These are phyloP conservation scores for Cepphus grylle DNA, from an alignment of 2,113 vertebrate species.

Conservation along the genomic window DNA sequence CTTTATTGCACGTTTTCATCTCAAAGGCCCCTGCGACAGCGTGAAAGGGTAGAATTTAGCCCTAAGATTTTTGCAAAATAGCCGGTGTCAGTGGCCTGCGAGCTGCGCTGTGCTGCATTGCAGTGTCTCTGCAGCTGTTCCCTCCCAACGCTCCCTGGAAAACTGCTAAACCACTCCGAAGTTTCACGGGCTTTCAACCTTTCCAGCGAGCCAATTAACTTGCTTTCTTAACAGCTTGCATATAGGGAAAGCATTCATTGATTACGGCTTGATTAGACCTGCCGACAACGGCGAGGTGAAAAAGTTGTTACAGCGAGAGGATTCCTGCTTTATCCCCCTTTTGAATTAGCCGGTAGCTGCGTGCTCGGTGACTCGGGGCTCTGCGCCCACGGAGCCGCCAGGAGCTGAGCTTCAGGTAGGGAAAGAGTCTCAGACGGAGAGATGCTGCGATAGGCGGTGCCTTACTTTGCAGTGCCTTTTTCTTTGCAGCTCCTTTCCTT, in stretches of 20 bases:
- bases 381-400: accelerated
- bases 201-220: background rate
- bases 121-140: conserved; percentile 55
- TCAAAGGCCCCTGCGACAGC: background rate
- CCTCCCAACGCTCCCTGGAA: background rate
- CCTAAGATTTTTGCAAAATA: background rate
- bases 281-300: background rate
- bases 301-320: background rate
- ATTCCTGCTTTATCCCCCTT: background rate
- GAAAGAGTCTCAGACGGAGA: background rate
- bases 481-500: background rate
- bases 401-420: background rate
- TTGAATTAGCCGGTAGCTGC: background rate
- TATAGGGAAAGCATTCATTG: background rate
- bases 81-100: background rate
- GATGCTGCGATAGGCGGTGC: background rate
- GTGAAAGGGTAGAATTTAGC: background rate
- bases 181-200: background rate
- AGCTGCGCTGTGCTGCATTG: conserved; percentile 43
- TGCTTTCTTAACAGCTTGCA: background rate
- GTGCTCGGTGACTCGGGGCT: background rate
- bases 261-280: background rate
- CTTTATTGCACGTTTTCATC: background rate
- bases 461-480: background rate
- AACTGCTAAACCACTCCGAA: background rate